Evolutionary conservation across 2,888 invertebrate species (phyloP), one percentile per base, ranked within the genome.

Genomic region (Philonicus albiceps): DNA sequence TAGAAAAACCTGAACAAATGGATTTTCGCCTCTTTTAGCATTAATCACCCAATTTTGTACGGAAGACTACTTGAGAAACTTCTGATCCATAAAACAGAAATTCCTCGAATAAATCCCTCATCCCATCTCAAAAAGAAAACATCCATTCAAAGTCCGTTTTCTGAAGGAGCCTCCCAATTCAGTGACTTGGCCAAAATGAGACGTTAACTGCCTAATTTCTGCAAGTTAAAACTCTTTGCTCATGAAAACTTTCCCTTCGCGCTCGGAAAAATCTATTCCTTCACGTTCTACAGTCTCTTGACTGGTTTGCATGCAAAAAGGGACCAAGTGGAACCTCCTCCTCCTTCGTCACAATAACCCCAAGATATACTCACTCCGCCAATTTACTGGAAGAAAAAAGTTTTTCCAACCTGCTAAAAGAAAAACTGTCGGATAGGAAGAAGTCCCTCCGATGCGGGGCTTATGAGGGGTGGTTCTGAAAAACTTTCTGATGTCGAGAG

Each of bases 331-430:
- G 43, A n/a, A 13, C 80, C 49, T 8, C 37, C 49, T 53, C 27
- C 30, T 80, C 30, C 49, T 7, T 27, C 53, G 53, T 49, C 53
- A 80, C 49, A 80, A 80, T 53, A 80, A n/a, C 40, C 53, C 80
- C 80, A 80, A 80, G 49, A 80, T 80, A 53, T 80, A 1, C 53
- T n/a, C 43, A 49, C 13, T n/a, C n/a, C n/a, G n/a, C 80, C 34
- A 3, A 80, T 80, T 80, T 49, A 80, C 80, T 80, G 49, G 80
- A 16, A 5, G 5, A 31, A 43, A 80, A 80, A 80, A 80, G 30
- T 80, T 80, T 76, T 40, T 49, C 34, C 6, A 74, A 74, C 74
- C 34, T 74, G 22, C 22, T 40, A 22, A 40, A 22, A 76, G 76
- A 37, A 34, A 76, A 40, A 64, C 64, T 19, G 27, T 27, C 64